Evolutionary conservation across 2,797 vertebrate species (phyloP), one percentile per base, ranked within the genome.

Genomic region (Ptychadena robeensis): DNA sequence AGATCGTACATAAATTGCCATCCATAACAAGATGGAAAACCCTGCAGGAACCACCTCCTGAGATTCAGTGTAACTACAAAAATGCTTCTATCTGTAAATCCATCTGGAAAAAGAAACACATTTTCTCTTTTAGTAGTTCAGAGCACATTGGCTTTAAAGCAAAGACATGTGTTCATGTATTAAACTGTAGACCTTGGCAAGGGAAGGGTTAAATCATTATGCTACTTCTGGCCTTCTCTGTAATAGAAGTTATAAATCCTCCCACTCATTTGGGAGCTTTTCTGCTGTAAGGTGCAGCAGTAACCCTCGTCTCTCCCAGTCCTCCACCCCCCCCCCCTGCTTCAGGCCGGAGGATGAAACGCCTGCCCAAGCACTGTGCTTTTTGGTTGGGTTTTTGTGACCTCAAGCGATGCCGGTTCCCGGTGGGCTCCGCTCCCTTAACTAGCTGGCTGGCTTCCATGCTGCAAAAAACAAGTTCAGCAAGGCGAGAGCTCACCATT

Each of bases 201-300:
- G 37, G 37, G 1, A 4, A 4, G 64, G 35, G 67, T 69, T 69
- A 38, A 69, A 69, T 14, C 67, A 38, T 69, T 69, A 38, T 37
- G 22, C 34, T 2, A 1, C 34, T 69, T 38, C 31, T 38, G 37
- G 34, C 22, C 37, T 38, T 63, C 35, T 53, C 71, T 5, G 30
- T 53, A 73, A 73, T 73, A 34, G 40, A 73, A 11, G 71, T 53
- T 53, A n/a, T 73, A 53, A 73, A 73, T 73, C 70, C 73, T 37
- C 34, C 73, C 64, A 14, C 44, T n/a, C 64, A 31, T 78, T 53
- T 48, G 38, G 63, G 75, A 57, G 37, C 4, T 22, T 32, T 69
- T 25, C 14, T 32, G 0, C 27, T 44, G 37, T 30, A 12, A 2
- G 22, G n/a, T 40, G 12, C 11, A 25, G 31, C 35, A 27, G 64